Base-by-base conservation (phyloP, 2,113 vertebrate genomes). In the Cyrtonyx montezumae region DNA sequence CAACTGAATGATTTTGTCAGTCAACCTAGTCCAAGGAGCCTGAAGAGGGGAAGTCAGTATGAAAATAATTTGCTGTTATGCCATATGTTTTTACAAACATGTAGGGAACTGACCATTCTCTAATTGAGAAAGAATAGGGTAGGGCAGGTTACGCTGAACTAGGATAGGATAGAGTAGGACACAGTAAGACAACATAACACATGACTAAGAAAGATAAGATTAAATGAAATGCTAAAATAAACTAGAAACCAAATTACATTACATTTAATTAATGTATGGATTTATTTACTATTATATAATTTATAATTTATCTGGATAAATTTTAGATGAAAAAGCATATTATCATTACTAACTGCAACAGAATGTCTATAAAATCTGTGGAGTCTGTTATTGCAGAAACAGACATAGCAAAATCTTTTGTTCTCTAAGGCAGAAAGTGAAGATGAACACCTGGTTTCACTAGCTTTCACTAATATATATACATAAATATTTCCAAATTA, bases 341-440 rank as follows among this genome's bases (percentile, higher is more conserved):
- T 55, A 16, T 21, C 13, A 17, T 66, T 40, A 37, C 74, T 9
- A 48, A 3, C 3, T 45, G 34, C 59, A 87, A 66, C 1, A 23
- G 23, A 71, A 63, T 40, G 6, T 7, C 10, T 58, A 9, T 26
- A n/a, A 36, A 89, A 84, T 26, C 17, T 46, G 2, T 19, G 7
- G 25, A 66, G 6, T 36, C 17, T 43, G 1, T 3, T 23, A 0
- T 19, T 13, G n/a, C 6, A 53, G 15, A 9, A 68, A 84, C 1
- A 73, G 48, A 79, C 92, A 46, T 6, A 55, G 22, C 55, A 11
- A 74, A 71, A 71, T 2, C 14, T 3, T 45, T 28, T 45, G 3
- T 17, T 76, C 86, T 73, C 42, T 5, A 18, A 73, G 32, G 63
- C 2, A 69, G 43, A 77, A 77, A 34, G 8, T 46, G 25, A 87